Evolutionary conservation across 2,113 vertebrate genomes (phyloP).

Genomic region (Melanerpes aurifrons): DNA sequence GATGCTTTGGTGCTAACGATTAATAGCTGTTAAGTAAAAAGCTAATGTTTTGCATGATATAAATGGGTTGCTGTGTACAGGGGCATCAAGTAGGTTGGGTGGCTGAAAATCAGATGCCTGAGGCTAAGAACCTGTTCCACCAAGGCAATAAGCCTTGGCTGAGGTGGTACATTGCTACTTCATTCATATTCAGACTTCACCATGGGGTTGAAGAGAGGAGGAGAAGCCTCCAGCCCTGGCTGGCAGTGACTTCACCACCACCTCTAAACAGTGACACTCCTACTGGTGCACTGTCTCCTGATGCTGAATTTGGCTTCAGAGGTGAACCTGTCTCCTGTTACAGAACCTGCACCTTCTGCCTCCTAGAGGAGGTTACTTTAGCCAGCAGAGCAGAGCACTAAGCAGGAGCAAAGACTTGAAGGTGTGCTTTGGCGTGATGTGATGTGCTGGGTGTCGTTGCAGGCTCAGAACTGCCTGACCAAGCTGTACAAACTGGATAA

Average conservation of each 20-base stretch:
- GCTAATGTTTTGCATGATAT: not conserved
- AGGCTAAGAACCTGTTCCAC: not conserved
- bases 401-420: not conserved
- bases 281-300: not conserved
- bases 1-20: not conserved
- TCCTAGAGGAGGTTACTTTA: not conserved
- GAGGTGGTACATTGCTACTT: not conserved
- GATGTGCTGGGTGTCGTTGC: slow-evolving; percentile 59
- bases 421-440: slow-evolving; percentile 22
- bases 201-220: not conserved
- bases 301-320: not conserved
- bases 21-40: not conserved
- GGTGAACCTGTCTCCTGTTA: not conserved
- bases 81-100: not conserved
- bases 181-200: not conserved
- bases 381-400: not conserved
- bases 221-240: not conserved
- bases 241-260: not conserved
- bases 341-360: not conserved
- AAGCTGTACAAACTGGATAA: slow-evolving; percentile 97
- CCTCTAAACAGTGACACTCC: not conserved
- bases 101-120: not conserved
- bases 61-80: not conserved
- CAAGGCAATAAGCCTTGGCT: not conserved
- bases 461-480: slow-evolving; percentile 98